Evolutionary conservation across 2,113 vertebrate genomes (phyloP), one percentile per base, ranked within the genome.

Genomic region (Mixornis gularis): DNA sequence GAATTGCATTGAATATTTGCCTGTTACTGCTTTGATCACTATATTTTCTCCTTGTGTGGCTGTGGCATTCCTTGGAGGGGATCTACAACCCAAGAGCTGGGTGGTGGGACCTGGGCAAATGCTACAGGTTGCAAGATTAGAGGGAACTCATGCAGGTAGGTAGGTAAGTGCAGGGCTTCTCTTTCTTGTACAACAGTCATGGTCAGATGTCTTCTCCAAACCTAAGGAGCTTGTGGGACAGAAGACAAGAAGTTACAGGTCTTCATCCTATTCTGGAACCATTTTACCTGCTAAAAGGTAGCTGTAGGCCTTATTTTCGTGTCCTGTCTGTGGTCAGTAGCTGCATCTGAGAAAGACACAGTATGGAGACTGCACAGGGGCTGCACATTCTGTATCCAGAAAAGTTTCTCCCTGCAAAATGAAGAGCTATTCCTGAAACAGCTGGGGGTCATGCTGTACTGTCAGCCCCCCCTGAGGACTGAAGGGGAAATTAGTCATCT

Each of bases 401-500:
- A 13, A 46, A 12, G 20, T 59, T 82, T 65, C 32, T 81, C 13
- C 41, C 29, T 19, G 38, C 4, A 41, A 79, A 81, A 62, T 27
- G 9, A 78, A 52, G 27, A 73, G 22, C 38, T 14, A 5, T 84
- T 78, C 53, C 77, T 72, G 62, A 71, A 53, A 16, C 18, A 72
- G 53, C 29, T 79, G 34, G 53, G 49, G 44, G 26, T 40, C 2
- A 0, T 65, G 62, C 49, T 69, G 36, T 25, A 11, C 34, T 66
- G n/a, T 41, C 49, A 41, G 25, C 41, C 25, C 38, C 72, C 24
- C 3, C 0, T 25, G 1, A 65, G 55, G 59, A 20, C 80, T 43
- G 59, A 41, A 77, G 58, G 73, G 77, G 81, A 94, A 89, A 58
- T 87, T 79, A 89, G 41, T 90, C 86, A 89, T 55, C 78, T 62